Percentiles rank a stretch among this genome's conserved stretches.
Conservation (phyloP, 2,113 vertebrate genomes). For the Mormoops blainvillei region DNA sequence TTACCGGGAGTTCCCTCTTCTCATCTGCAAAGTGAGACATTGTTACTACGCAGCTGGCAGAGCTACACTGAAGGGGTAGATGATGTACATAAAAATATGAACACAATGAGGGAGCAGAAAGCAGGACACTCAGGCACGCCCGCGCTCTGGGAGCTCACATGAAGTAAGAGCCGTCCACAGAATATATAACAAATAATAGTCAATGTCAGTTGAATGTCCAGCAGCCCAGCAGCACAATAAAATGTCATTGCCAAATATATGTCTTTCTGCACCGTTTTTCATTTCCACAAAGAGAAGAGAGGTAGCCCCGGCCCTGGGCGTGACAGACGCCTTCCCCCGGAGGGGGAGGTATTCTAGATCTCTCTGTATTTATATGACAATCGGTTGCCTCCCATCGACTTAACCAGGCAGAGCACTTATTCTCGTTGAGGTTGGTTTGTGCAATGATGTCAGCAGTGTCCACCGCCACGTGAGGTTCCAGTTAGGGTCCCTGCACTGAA, state of each 20-base stretch:
- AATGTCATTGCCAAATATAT: neutral
- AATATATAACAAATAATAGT: neutral
- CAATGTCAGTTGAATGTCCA: neutral
- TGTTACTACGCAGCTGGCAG: neutral
- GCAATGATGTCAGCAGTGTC: neutral
- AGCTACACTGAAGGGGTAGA: rapidly evolving
- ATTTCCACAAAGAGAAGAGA: neutral
- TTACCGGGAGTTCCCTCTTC: neutral
- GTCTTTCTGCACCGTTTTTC: no score
- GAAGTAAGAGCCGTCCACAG: no score
- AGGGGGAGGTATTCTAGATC: no score
- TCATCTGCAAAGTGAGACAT: neutral
- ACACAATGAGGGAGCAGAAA: neutral
- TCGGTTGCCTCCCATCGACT: neutral
- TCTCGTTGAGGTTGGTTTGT: neutral
- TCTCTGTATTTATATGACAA: no score
- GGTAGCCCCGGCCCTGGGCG: neutral
- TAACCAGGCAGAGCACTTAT: no score
- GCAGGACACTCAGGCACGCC: no score
- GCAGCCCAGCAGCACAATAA: neutral
- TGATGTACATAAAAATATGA: rapidly evolving
- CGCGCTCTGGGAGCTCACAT: neutral
- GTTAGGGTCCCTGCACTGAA: no score
- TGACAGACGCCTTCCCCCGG: neutral
- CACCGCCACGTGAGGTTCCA: no score